These are phyloP conservation scores for Smutsia temminckii DNA, from an alignment of 2,797 vertebrate genomes.

Conservation along the genomic window DNA sequence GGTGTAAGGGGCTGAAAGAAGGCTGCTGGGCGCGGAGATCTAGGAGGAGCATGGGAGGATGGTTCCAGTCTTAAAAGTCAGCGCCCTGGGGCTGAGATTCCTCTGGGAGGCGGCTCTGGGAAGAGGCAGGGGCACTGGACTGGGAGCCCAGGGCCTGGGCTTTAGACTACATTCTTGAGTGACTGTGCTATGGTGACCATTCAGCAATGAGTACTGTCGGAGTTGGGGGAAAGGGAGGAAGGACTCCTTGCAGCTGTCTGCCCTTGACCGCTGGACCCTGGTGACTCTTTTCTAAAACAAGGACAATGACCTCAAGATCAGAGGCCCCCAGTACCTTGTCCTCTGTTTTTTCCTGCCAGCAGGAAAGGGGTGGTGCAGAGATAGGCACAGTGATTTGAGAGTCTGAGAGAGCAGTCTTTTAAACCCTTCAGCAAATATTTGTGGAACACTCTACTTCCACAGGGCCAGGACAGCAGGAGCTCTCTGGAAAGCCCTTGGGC, in stretches of 20 bases:
- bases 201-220: too few species aligned
- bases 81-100: neutral
- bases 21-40: neutral
- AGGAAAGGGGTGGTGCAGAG: neutral
- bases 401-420: slow-evolving; percentile 24
- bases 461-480: neutral
- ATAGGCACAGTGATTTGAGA: neutral
- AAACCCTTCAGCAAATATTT: slow-evolving; percentile 74
- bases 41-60: fast-evolving
- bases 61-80: neutral
- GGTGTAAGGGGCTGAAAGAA: neutral
- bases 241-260: neutral
- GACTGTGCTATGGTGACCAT: neutral
- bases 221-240: neutral
- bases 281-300: neutral
- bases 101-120: neutral
- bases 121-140: neutral
- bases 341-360: neutral
- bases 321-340: neutral
- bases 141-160: neutral
- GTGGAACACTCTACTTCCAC: slow-evolving; percentile 46
- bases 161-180: neutral
- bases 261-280: neutral
- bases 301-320: neutral
- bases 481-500: slow-evolving; percentile 36